Evolutionary conservation across 2,797 vertebrate species (phyloP).

Genomic region (Helarctos malayanus): DNA sequence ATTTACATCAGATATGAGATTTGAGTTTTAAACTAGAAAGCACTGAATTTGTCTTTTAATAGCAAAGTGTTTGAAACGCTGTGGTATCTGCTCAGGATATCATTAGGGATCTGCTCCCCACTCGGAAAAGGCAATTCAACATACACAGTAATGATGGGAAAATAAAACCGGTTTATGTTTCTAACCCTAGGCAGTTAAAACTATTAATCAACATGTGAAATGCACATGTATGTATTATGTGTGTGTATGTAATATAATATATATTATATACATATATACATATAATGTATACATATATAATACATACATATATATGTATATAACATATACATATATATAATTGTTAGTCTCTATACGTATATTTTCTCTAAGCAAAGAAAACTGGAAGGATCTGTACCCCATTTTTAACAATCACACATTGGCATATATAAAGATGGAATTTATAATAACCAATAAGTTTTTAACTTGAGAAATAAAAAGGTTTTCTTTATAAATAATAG

Average conservation of each 20-base stretch:
- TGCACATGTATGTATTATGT: not conserved
- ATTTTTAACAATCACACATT: not conserved
- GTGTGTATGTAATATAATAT: not conserved
- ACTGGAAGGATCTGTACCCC: not conserved
- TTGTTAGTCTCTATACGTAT: not conserved
- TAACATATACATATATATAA: not conserved
- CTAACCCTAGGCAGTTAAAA: not conserved
- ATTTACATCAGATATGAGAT: not conserved
- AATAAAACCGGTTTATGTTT: not conserved
- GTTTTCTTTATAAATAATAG: not conserved
- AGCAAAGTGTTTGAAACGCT: not conserved
- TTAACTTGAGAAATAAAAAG: conserved; percentile 3
- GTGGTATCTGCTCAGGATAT: not conserved
- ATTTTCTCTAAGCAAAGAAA: not conserved
- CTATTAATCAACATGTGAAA: not conserved
- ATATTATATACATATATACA: not conserved
- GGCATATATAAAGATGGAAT: not conserved
- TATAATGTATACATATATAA: too few species aligned
- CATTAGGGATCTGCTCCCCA: not conserved
- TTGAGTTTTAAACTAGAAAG: not conserved
- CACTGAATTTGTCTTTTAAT: not conserved
- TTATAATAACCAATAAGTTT: not conserved
- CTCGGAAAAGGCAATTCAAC: not conserved
- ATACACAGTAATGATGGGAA: not conserved
- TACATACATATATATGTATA: not conserved